These are phyloP conservation scores for Coracopsis vasa DNA, from an alignment of 2,113 vertebrate species.

Conservation along the genomic window DNA sequence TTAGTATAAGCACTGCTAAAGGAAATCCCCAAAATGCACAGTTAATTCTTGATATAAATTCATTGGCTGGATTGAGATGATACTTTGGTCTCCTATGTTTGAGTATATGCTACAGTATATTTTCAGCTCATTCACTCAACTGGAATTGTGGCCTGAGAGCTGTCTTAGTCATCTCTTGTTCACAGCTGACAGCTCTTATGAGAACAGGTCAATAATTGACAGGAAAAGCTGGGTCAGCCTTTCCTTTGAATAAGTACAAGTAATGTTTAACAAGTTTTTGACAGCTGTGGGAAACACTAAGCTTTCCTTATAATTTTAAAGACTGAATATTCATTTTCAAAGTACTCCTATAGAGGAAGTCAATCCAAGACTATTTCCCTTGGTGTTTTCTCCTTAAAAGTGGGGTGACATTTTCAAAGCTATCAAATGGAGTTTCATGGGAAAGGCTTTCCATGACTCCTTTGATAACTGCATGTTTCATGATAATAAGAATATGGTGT, in stretches of 20 bases:
- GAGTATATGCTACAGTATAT: neutral
- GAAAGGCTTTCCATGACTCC: neutral
- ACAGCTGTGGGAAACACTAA: neutral
- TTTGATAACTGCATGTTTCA: neutral
- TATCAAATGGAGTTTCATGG: neutral
- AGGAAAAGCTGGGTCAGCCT: neutral
- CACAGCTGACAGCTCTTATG: neutral
- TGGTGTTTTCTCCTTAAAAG: neutral
- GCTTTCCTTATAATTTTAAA: neutral
- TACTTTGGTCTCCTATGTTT: neutral
- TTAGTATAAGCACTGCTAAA: neutral
- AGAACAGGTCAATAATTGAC: neutral
- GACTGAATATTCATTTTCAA: neutral
- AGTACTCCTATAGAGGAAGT: neutral
- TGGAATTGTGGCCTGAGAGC: neutral
- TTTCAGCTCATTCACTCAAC: neutral
- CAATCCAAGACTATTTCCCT: neutral
- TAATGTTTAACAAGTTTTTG: conserved; percentile 1
- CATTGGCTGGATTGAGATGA: neutral
- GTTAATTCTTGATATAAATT: neutral
- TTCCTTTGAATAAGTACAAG: neutral
- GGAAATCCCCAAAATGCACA: neutral
- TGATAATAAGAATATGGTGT: neutral
- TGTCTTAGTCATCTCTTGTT: neutral
- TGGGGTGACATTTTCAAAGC: neutral